These are phyloP conservation scores for Apamea sordens DNA, from an alignment of 2,888 invertebrate species.

Conservation along the genomic window DNA sequence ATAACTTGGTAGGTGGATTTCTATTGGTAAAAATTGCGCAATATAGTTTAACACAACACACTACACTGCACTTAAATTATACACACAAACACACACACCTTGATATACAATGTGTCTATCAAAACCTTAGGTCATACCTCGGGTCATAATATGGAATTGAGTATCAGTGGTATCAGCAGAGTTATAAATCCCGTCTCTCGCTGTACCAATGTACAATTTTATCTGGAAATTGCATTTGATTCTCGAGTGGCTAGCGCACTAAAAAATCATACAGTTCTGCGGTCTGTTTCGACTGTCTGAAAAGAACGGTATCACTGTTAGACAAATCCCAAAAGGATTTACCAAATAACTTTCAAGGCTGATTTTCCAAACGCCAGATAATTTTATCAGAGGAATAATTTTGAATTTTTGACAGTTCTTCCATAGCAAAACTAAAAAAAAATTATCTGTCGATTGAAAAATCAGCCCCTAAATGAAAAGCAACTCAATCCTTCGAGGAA, in stretches of 20 bases:
- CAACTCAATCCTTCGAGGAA: not conserved
- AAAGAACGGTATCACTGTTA: not conserved
- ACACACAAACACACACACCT: too few species aligned
- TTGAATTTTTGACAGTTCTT: too few species aligned
- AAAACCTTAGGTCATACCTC: not conserved
- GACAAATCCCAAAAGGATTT: not conserved
- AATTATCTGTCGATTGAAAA: too few species aligned
- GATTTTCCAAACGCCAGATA: too few species aligned
- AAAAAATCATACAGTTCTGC: not conserved
- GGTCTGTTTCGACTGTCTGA: not conserved
- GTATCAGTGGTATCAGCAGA: not conserved
- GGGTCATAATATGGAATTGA: not conserved
- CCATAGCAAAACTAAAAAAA: too few species aligned
- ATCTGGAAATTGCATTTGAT: slow-evolving; percentile 24
- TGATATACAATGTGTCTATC: not conserved
- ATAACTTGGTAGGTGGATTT: not conserved
- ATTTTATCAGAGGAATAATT: too few species aligned
- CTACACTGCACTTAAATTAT: not conserved
- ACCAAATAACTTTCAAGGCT: not conserved
- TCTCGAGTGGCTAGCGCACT: slow-evolving; percentile 28
- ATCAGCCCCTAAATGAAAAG: not conserved
- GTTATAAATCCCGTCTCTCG: not conserved
- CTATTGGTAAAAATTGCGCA: not conserved
- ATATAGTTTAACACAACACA: not conserved
- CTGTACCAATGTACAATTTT: not conserved